Percentiles rank a stretch among this genome's conserved stretches.
Conservation (phyloP, 2,888 invertebrate genomes). For the Melanophora roralis region DNA sequence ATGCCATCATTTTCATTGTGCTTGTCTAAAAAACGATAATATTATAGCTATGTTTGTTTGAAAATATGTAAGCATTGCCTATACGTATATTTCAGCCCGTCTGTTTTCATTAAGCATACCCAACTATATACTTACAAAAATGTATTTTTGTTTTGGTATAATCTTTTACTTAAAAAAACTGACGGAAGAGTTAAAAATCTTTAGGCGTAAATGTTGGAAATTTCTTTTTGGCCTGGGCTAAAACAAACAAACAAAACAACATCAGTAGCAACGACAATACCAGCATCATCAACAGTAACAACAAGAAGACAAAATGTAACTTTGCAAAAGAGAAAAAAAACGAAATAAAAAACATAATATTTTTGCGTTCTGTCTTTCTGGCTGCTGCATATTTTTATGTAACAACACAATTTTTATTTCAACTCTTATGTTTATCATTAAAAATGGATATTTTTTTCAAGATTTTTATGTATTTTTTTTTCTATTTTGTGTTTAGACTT, state of each 20-base stretch:
- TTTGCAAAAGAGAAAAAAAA: neutral
- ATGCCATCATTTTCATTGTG: conserved; percentile 46
- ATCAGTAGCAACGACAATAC: neutral
- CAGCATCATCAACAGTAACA: conserved; percentile 15
- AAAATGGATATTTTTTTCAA: conserved; percentile 44
- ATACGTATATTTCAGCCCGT: neutral
- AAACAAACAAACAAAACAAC: conserved; percentile 6
- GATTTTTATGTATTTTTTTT: conserved; percentile 19
- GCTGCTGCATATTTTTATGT: conserved; percentile 57
- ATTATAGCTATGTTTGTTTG: neutral
- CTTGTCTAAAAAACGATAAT: conserved; percentile 39
- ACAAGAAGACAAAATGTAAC: conserved; percentile 48
- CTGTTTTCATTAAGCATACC: conserved; percentile 37
- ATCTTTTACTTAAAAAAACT: conserved; percentile 7
- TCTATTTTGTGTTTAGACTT: neutral
- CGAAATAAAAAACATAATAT: neutral
- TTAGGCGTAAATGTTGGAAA: neutral
- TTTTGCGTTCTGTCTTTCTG: conserved; percentile 12
- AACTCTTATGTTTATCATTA: conserved; percentile 57
- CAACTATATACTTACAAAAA: conserved; percentile 28
- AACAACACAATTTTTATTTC: conserved; percentile 47
- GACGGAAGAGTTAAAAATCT: conserved; percentile 28
- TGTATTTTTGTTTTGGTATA: neutral
- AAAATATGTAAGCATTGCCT: no score
- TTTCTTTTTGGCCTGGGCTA: neutral